Conservation (phyloP, 2,113 vertebrate species). For the Patagioenas fasciata region DNA sequence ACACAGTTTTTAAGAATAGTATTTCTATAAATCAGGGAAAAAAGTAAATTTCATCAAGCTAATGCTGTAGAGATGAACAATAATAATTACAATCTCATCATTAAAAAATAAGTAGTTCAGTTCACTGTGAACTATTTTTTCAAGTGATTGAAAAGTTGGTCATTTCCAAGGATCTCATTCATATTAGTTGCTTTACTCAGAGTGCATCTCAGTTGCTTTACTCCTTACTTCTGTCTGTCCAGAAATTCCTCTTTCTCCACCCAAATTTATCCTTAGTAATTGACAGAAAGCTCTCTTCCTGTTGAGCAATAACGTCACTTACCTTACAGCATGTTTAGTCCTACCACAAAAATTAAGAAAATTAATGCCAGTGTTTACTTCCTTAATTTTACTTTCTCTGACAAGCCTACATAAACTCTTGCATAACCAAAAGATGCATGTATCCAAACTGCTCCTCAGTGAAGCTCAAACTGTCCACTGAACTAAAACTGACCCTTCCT, state of each 20-base stretch:
- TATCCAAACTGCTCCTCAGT: neutral
- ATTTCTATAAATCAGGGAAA: neutral
- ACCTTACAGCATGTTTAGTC: neutral
- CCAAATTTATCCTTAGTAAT: neutral
- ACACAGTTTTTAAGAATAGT: neutral
- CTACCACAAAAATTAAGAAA: neutral
- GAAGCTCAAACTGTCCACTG: neutral
- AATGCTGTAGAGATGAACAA: neutral
- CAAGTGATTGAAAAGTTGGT: neutral
- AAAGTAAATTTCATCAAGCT: neutral
- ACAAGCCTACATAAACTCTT: neutral
- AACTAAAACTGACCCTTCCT: neutral
- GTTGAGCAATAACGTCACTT: neutral
- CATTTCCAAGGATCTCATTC: neutral
- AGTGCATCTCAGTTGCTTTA: neutral
- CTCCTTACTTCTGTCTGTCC: neutral
- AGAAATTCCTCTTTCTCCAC: neutral
- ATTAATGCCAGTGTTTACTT: neutral
- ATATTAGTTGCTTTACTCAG: neutral
- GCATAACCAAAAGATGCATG: neutral
- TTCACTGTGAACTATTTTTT: neutral
- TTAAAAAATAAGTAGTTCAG: neutral
- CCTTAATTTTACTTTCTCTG: neutral
- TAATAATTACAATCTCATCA: neutral
- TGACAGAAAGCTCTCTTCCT: neutral